Evolutionary conservation across 2,797 vertebrate genomes (phyloP), one percentile per base, ranked within the genome.

Genomic region (Chrysocyon brachyurus): DNA sequence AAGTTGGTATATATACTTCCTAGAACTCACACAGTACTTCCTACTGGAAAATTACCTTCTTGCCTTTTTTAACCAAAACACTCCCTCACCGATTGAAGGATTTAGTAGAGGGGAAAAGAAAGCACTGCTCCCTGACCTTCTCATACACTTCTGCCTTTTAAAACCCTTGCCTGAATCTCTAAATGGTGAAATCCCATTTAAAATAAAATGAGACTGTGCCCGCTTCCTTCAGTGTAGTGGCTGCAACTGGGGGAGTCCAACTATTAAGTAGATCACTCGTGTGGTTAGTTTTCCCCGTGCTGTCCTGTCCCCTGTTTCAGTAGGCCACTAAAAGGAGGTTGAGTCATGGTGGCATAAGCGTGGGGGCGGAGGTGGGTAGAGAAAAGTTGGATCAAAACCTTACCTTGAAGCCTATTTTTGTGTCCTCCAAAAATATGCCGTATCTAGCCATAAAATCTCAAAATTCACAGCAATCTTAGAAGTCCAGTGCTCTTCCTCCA

Each of bases 1-100:
- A 61, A 5, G 0, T 9, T 1, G 1, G 49, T 79, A 11, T 0
- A 0, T 79, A 11, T 0, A 0, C 40, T 86, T 87, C 19, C 61
- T 59, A 3, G 31, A 17, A 3, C 10, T 49, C 2, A 77, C 2
- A 19, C 79, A 75, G 46, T 56, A 40, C 26, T 83, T 83, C 78
- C 46, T 93, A 3, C 68, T 64, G 15, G 36, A 81, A 70, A 54
- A 84, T 46, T 49, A 56, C 15, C 7, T 63, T 66, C 54, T 94
- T 85, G 19, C 3, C 21, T n/a, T 82, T 94, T 2, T 70, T 90
- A 63, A 70, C 73, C 6, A 31, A 95, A 94, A 87, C n/a, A 40
- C 49, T 11, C 15, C 24, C n/a, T 46, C 17, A 54, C 4, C 10
- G 17, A 10, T 12, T 72, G 33, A 83, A 61, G 46, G 28, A 61